phyloP scores from a whole-genome alignment of 35 echinoderm and acorn worm genomes.

The Strongylocentrotus purpuratus region DNA sequence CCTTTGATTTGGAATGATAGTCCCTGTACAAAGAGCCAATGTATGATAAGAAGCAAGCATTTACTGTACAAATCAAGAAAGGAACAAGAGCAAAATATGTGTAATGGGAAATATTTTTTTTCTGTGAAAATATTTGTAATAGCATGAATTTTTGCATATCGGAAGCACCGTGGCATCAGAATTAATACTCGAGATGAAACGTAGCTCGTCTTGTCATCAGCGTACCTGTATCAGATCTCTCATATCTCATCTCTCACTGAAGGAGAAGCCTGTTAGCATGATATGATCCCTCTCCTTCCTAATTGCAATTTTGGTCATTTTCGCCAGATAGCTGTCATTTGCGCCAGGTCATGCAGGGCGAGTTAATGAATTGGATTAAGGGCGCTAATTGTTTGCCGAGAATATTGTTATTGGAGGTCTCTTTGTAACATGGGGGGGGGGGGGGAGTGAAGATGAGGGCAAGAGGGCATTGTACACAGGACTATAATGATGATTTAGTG shows the following conservation, averaged over 20 bases:
- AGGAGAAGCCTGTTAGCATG: background rate
- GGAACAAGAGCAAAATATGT: no score
- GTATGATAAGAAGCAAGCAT: no score
- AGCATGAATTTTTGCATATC: no score
- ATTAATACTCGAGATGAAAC: background rate
- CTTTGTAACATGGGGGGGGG: background rate
- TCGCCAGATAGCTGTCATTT: background rate
- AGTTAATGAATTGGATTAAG: background rate
- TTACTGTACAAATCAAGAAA: no score
- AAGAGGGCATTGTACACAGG: background rate
- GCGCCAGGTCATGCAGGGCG: background rate
- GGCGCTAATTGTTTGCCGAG: background rate
- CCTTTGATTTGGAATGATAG: no score
- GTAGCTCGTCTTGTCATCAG: background rate
- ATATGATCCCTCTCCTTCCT: background rate
- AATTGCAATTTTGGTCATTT: slow-evolving; percentile 1
- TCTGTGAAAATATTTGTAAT: no score
- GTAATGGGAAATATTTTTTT: no score
- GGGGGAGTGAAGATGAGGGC: background rate
- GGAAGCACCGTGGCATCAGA: background rate
- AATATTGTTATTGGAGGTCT: background rate
- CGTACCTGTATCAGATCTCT: background rate
- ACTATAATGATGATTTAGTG: no score
- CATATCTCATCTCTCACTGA: background rate
- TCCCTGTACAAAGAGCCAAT: no score